Evolutionary conservation across 2,888 invertebrate genomes (phyloP).

Genomic region (Hemistola chrysoprasaria): DNA sequence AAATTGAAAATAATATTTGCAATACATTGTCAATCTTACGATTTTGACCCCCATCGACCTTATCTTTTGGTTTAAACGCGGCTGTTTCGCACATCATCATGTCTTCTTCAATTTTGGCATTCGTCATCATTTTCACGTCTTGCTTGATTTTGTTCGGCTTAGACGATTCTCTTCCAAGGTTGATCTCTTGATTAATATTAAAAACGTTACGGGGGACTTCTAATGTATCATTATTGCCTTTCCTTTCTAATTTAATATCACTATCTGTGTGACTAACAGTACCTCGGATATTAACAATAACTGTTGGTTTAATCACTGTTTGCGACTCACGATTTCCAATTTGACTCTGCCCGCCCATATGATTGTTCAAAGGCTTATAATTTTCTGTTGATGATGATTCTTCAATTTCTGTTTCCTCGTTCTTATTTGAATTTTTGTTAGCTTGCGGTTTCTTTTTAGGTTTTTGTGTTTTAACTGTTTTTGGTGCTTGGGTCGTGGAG

Average conservation of each 20-base stretch:
- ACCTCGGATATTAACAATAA: conserved; percentile 72
- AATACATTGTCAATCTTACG: conserved; percentile 52
- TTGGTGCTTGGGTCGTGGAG: conserved; percentile 27
- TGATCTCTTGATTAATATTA: conserved; percentile 74
- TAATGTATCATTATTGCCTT: conserved; percentile 43
- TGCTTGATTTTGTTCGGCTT: conserved; percentile 44
- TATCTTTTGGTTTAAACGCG: conserved; percentile 37
- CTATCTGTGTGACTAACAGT: conserved; percentile 64
- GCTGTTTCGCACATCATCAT: conserved; percentile 63
- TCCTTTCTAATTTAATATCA: conserved; percentile 60
- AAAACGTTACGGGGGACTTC: conserved; percentile 60
- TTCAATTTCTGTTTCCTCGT: conserved; percentile 38
- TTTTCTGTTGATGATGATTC: conserved; percentile 34
- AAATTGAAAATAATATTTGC: conserved; percentile 62
- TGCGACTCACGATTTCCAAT: conserved; percentile 74
- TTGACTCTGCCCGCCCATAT: conserved; percentile 71
- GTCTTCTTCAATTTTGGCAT: conserved; percentile 49
- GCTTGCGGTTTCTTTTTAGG: conserved; percentile 46
- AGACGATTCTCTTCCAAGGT: conserved; percentile 47
- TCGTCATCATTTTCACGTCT: conserved; percentile 41
- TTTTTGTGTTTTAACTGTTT: conserved; percentile 45
- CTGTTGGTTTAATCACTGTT: conserved; percentile 73
- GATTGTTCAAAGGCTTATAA: conserved; percentile 52
- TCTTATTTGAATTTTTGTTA: conserved; percentile 40
- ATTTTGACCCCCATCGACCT: conserved; percentile 26